Conservation (phyloP, 2,113 vertebrate genomes). For the Orthonyx spaldingii region DNA sequence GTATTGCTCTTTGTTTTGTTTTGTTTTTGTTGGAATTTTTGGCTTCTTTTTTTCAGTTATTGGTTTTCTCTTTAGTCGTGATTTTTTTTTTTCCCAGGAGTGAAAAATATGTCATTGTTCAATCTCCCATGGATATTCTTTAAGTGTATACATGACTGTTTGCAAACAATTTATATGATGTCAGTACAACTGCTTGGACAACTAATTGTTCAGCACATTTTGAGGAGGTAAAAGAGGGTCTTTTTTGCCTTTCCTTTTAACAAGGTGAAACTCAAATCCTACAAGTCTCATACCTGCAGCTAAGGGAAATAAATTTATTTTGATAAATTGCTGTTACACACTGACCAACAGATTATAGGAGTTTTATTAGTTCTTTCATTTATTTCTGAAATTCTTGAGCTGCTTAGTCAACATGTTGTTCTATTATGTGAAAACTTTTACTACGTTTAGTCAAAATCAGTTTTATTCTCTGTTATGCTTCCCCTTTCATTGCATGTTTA, state of each 20-base stretch:
- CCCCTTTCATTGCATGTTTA: not conserved
- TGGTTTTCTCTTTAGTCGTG: not conserved
- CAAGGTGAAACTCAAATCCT: not conserved
- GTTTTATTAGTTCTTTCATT: not conserved
- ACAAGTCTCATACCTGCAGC: not conserved
- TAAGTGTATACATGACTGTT: not conserved
- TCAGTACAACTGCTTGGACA: not conserved
- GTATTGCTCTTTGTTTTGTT: accelerated
- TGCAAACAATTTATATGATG: not conserved
- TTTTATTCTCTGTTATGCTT: not conserved
- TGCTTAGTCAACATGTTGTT: not conserved
- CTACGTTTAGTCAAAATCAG: not conserved
- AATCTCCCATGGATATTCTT: not conserved
- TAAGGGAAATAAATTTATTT: not conserved
- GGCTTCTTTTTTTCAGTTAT: not conserved
- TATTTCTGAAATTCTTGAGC: not conserved
- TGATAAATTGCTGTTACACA: not conserved
- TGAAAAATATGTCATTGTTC: not conserved
- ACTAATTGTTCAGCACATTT: not conserved
- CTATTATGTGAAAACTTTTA: not conserved
- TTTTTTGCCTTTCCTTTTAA: not conserved
- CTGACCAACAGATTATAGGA: not conserved
- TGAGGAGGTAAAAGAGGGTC: not conserved
- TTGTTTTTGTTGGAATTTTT: not conserved
- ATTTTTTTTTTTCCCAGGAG: accelerated